A percentile compares a stretch with the other conserved stretches of the same genome.
These are phyloP conservation scores for Agrilus cyanescens DNA, from an alignment of 2,888 invertebrate genomes.

Conservation along the genomic window DNA sequence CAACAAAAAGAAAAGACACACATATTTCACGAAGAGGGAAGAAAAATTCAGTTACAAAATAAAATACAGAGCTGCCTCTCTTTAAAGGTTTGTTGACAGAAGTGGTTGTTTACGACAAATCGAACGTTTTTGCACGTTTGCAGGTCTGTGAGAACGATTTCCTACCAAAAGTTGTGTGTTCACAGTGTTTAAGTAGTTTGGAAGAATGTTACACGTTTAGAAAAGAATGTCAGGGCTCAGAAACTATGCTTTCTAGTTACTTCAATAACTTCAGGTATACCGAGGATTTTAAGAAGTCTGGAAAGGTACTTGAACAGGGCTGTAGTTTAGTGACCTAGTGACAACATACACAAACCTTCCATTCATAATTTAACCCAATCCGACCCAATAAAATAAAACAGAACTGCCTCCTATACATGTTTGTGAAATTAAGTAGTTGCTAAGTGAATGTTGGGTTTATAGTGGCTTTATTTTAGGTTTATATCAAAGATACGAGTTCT, in stretches of 20 bases:
- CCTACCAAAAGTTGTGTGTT: conserved; percentile 56
- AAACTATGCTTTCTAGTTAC: conserved; percentile 54
- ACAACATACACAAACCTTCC: too few species aligned
- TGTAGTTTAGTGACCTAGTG: too few species aligned
- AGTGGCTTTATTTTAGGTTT: conserved; percentile 34
- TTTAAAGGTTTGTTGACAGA: conserved; percentile 40
- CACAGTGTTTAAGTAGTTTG: conserved; percentile 48
- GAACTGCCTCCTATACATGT: too few species aligned
- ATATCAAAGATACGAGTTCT: conserved; percentile 41
- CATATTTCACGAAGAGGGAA: conserved; percentile 54
- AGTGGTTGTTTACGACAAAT: background rate
- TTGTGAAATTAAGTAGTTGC: too few species aligned
- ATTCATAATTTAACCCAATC: too few species aligned
- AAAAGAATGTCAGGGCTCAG: conserved; percentile 51
- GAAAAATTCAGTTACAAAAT: conserved; percentile 48
- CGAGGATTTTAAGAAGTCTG: conserved; percentile 49
- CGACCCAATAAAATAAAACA: too few species aligned
- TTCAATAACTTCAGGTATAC: conserved; percentile 48
- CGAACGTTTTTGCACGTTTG: conserved; percentile 13
- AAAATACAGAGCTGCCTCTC: conserved; percentile 55
- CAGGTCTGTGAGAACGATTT: conserved; percentile 57
- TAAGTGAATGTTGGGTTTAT: background rate
- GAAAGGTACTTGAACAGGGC: conserved; percentile 37
- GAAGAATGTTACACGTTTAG: conserved; percentile 51
- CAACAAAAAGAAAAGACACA: conserved; percentile 53